Evolutionary conservation across 1,140 invertebrate species (phyloP), one percentile per base, ranked within the genome.

Genomic region (Agrilus planipennis): DNA sequence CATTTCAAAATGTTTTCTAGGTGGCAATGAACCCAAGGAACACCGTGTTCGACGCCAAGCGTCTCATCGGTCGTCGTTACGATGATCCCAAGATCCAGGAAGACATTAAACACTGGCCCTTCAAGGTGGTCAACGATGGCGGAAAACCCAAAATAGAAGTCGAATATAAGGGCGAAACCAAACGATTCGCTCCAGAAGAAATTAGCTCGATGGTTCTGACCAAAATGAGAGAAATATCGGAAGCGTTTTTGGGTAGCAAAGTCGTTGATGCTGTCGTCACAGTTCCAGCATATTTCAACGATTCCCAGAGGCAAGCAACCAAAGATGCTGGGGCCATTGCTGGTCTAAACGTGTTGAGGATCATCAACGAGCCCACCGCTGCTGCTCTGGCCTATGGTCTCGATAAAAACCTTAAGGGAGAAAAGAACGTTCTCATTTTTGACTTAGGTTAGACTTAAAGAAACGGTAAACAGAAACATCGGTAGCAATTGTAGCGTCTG

Each of bases 321-420:
- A 63, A 85, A 63, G 82, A 87, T 60, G 82, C 84, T 11, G 51
- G 50, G 1, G 51, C 49, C 2, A 86, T 87, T 52, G 71, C 77
- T 37, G 84, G 77, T 2, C 51, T 88, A 0, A 88, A 86, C 55
- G 84, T 90, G 9, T 61, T 89, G n/a, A 67, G 85, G 47, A 87
- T 89, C 44, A 87, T 89, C 49, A 77, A 77, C 42, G 74, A 88
- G 75, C 70, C 85, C 60, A 89, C 84, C 2, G 83, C 83, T 7
- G 86, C 86, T 1, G 84, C 85, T 14, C 58, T 89, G 4, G 84
- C 85, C 20, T 89, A 89, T 54, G 86, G 85, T 12, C 61, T 89
- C 6, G 84, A 89, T 53, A 89, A 87, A 57, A 84, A 87, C 47
- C 62, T 84, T 9, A 77, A 81, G 70, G 89, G 89, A 0, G 79